A percentile compares a stretch with the other conserved stretches of the same genome.
Conservation (phyloP, 2,888 invertebrate genomes). For the Deilephila porcellus region DNA sequence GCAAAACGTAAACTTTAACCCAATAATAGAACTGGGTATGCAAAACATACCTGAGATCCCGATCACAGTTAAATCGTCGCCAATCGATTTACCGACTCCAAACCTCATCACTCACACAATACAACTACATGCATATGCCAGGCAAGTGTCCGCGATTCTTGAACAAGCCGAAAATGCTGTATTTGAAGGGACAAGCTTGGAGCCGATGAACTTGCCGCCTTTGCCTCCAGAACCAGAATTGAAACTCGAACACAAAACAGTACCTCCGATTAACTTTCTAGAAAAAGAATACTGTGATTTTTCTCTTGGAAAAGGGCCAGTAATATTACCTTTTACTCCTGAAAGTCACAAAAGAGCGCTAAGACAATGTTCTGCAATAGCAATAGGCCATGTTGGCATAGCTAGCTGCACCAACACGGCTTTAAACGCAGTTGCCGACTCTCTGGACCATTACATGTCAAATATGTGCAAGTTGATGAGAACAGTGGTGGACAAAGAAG, state of each 20-base stretch:
- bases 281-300: conserved; percentile 77
- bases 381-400: conserved; percentile 75
- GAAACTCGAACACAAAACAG: conserved; percentile 65
- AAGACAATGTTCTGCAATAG: conserved; percentile 75
- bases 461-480: conserved; percentile 77
- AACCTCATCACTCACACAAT: conserved; percentile 80
- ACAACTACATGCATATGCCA: conserved; percentile 69
- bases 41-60: conserved; percentile 81
- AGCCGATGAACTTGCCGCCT: conserved; percentile 64
- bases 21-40: conserved; percentile 80
- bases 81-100: conserved; percentile 74
- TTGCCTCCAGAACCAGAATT: conserved; percentile 67
- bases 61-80: conserved; percentile 75
- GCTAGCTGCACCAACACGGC: conserved; percentile 72
- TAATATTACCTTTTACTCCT: conserved; percentile 74
- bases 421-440: conserved; percentile 69
- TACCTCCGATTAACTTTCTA: conserved; percentile 71
- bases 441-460: conserved; percentile 71
- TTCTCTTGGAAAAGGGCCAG: conserved; percentile 72
- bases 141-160: conserved; percentile 67
- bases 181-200: conserved; percentile 66
- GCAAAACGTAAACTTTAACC: conserved; percentile 79
- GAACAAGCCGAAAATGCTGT: conserved; percentile 70
- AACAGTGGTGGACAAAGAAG: conserved; percentile 73
- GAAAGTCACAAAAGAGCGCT: conserved; percentile 77